Evolutionary conservation across 2,888 invertebrate genomes (phyloP), one percentile per base, ranked within the genome.

Genomic region (Megaustenia siamemsis): DNA sequence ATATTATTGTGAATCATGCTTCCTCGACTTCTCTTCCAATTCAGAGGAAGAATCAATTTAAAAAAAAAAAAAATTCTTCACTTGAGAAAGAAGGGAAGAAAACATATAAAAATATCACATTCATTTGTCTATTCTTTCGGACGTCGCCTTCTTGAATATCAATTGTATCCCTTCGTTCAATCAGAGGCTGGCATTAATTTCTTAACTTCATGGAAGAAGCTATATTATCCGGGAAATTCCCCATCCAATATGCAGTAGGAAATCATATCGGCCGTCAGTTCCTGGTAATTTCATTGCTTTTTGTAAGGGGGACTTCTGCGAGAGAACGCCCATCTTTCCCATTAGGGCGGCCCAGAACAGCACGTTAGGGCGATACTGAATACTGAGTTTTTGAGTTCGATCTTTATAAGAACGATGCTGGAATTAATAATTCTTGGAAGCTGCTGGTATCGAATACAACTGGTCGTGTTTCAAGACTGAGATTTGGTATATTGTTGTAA

Each of bases 261-360:
- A 56, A 77, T 77, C 56, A 60, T 60, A 77, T 77, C n/a, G n/a
- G 24, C 28, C 60, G 38, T 40, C 77, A 56, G 40, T 60, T 77
- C 24, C 32, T 56, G 77, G 77, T 77, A 77, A 77, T 77, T 77
- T 77, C 77, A 77, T 77, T 56, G 77, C 77, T 56, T 77, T 77
- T 24, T 77, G 56, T 40, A 38, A 60, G 28, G 28, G 56, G 56
- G 60, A 45, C 75, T 40, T 40, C 56, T 40, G 24, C 60, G 56
- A 60, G 77, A 56, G 56, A 60, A 77, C 60, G 77, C 77, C 77
- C 77, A 38, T 77, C 56, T 35, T 38, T n/a, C n/a, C 56, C 38
- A 60, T 77, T 77, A 77, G 77, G 56, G 77, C 56, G 60, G 40
- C 73, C 32, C 49, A 18, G 32, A 45, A 28, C 21, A 49, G 73